Conservation (phyloP, 2,888 invertebrate genomes). For the Automeris io region DNA sequence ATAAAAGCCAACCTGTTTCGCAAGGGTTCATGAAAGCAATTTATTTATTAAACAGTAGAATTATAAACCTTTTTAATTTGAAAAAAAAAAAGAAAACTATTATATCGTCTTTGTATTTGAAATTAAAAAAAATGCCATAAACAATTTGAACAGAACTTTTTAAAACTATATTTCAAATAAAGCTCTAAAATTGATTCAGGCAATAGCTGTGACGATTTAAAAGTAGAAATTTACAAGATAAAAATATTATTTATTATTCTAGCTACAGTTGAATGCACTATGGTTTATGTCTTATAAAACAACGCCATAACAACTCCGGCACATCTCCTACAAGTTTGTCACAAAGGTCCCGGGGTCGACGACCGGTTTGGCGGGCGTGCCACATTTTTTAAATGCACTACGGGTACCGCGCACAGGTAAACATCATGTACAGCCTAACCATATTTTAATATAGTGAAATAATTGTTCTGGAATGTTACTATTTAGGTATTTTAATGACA, state of each 20-base stretch:
- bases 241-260: slow-evolving; percentile 27
- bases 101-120: not conserved
- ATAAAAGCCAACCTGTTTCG: slow-evolving; percentile 1
- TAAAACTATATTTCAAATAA: not conserved
- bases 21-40: not conserved
- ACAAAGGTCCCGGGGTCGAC: slow-evolving; percentile 67
- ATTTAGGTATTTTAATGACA: not conserved
- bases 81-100: not conserved
- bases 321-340: slow-evolving; percentile 69
- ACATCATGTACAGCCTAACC: slow-evolving; percentile 20
- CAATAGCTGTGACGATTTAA: slow-evolving; percentile 22
- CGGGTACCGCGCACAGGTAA: slow-evolving; percentile 30
- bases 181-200: slow-evolving; percentile 11
- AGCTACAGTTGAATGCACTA: slow-evolving; percentile 33
- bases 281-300: slow-evolving; percentile 24
- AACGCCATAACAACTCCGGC: slow-evolving; percentile 35
- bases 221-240: slow-evolving; percentile 18
- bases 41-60: too few species aligned
- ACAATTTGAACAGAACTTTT: not conserved
- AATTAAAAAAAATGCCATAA: not conserved
- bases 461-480: not conserved
- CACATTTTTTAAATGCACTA: slow-evolving; percentile 62
- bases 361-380: slow-evolving; percentile 68
- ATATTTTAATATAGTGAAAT: slow-evolving; percentile 10
- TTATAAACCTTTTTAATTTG: not conserved